These are phyloP conservation scores for Argyrosomus regius DNA, from an alignment of 2,797 vertebrate genomes.

Conservation along the genomic window DNA sequence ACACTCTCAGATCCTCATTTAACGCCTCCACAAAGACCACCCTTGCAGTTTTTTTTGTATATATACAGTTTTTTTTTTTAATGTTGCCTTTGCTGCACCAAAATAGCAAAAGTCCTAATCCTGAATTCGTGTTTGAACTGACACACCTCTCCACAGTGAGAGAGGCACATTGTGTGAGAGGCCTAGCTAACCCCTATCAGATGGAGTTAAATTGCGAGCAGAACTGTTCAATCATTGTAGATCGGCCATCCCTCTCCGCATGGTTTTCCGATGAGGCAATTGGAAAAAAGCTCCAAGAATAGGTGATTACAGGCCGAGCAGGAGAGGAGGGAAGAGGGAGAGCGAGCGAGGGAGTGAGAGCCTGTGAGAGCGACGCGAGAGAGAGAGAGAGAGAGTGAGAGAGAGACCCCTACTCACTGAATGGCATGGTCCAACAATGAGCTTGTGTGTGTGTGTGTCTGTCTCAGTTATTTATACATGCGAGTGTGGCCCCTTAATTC, in stretches of 20 bases:
- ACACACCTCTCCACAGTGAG: conserved; percentile 22
- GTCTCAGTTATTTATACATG: conserved; percentile 66
- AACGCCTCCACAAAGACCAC: not conserved
- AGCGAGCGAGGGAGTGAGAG: not conserved
- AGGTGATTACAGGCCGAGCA: conserved; percentile 85
- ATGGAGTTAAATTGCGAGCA: conserved; percentile 83
- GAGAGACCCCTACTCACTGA: conserved; percentile 67
- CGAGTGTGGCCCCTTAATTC: conserved; percentile 52
- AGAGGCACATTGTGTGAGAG: conserved; percentile 45
- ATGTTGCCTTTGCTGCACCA: conserved; percentile 3
- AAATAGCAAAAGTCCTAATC: not conserved
- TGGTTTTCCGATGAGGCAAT: conserved; percentile 88
- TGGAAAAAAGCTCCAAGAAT: conserved; percentile 88
- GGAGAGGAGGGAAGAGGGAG: conserved; percentile 54
- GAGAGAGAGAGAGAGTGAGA: not conserved
- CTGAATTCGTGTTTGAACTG: conserved; percentile 10
- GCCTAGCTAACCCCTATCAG: conserved; percentile 79
- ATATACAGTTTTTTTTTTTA: not conserved
- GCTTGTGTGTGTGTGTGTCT: conserved; percentile 33
- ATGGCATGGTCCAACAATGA: conserved; percentile 66
- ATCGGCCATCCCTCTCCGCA: conserved; percentile 78
- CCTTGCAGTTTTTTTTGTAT: not conserved
- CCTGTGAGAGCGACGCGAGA: conserved; percentile 4
- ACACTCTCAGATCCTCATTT: not conserved
- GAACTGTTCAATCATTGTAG: conserved; percentile 79